These are phyloP conservation scores for Acrocephalus scirpaceus DNA, from an alignment of 2,797 vertebrate species.

Conservation along the genomic window DNA sequence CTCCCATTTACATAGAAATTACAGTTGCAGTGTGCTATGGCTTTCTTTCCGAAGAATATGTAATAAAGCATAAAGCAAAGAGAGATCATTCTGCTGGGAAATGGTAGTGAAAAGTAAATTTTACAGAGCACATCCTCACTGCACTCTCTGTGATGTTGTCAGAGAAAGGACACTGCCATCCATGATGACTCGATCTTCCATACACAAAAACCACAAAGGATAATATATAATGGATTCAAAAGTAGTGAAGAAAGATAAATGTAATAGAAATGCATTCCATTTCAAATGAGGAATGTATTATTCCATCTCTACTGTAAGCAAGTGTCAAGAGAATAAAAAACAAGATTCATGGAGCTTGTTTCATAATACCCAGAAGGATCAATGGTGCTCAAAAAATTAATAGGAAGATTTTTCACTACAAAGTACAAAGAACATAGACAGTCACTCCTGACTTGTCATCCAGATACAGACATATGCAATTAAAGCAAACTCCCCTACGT, in stretches of 20 bases:
- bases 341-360: not conserved
- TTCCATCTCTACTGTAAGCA: not conserved
- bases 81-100: not conserved
- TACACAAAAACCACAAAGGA: not conserved
- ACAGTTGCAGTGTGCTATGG: not conserved
- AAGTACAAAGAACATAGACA: not conserved
- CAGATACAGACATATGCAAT: not conserved
- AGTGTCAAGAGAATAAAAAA: not conserved
- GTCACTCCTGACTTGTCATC: not conserved
- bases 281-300: not conserved
- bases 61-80: not conserved
- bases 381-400: not conserved
- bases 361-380: not conserved
- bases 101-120: not conserved
- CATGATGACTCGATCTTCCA: not conserved
- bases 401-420: not conserved
- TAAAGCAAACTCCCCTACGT: not conserved
- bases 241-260: not conserved
- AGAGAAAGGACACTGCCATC: not conserved
- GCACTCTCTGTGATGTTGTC: not conserved
- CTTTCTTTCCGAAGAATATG: not conserved
- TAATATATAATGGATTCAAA: not conserved
- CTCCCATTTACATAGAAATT: not conserved
- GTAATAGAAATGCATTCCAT: not conserved
- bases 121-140: not conserved